Evolutionary conservation across 2,888 invertebrate species (phyloP).

Genomic region (Hyppa rectilinea): DNA sequence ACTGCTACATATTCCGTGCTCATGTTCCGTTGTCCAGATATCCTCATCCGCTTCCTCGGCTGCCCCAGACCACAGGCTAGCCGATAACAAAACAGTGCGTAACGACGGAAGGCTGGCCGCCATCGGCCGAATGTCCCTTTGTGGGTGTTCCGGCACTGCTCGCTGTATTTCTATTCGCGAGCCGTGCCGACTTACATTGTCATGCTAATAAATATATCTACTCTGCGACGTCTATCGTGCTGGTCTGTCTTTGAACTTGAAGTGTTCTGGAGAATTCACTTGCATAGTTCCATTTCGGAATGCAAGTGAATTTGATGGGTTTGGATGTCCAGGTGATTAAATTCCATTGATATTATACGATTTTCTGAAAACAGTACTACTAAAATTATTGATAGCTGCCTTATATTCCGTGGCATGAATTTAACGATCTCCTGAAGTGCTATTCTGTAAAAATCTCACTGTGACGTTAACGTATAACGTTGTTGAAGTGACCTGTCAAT

Average conservation of each 20-base stretch:
- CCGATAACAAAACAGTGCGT: conserved; percentile 82
- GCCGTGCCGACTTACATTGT: conserved; percentile 62
- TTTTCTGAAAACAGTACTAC: neutral
- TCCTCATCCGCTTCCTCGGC: conserved; percentile 51
- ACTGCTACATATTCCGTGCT: neutral
- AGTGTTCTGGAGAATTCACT: conserved; percentile 44
- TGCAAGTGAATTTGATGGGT: too few species aligned
- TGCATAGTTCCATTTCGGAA: too few species aligned
- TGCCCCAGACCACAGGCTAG: conserved; percentile 46
- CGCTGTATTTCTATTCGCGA: conserved; percentile 67
- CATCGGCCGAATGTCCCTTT: conserved; percentile 77
- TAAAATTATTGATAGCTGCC: neutral
- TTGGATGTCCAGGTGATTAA: neutral
- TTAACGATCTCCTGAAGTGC: too few species aligned
- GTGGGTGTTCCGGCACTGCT: conserved; percentile 78
- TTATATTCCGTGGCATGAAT: neutral
- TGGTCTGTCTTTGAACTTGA: conserved; percentile 36
- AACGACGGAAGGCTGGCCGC: conserved; percentile 83
- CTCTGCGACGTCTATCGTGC: conserved; percentile 30
- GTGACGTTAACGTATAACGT: too few species aligned
- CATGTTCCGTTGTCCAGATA: neutral
- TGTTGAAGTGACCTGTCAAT: too few species aligned
- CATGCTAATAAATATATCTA: conserved; percentile 66
- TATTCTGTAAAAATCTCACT: too few species aligned
- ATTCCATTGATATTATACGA: neutral